A percentile compares a stretch with the other conserved stretches of the same genome.
phyloP scores from a whole-genome alignment of 2,113 vertebrate genomes.

The Melanotaenia duboulayi region DNA sequence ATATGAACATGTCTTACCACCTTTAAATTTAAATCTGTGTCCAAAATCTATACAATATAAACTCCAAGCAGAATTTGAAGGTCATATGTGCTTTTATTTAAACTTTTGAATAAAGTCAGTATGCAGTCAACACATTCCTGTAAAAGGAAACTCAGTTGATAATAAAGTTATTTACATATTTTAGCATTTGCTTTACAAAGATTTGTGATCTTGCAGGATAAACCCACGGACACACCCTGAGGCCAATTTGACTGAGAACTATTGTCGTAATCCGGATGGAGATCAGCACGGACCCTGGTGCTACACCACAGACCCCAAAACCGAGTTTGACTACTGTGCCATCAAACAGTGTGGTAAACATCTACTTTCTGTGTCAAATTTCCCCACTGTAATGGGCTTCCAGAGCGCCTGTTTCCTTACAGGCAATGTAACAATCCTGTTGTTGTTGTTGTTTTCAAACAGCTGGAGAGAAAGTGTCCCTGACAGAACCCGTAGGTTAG shows the following conservation, averaged over 20 bases:
- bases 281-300: conserved; percentile 97
- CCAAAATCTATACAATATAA: background rate
- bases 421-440: conserved; percentile 25
- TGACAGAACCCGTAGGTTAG: conserved; percentile 78
- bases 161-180: background rate
- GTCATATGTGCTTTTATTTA: background rate
- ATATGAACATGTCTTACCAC: background rate
- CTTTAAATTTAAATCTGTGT: background rate
- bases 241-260: conserved; percentile 89
- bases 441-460: conserved; percentile 62
- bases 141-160: background rate
- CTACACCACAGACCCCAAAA: conserved; percentile 91
- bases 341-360: conserved; percentile 89
- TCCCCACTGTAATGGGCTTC: background rate
- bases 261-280: conserved; percentile 92
- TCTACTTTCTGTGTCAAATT: background rate
- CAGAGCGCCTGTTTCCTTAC: conserved; percentile 7
- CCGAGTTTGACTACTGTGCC: conserved; percentile 96
- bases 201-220: conserved; percentile 80
- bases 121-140: background rate
- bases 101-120: background rate
- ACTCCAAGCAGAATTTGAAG: background rate
- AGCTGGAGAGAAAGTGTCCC: conserved; percentile 81
- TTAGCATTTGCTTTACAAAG: background rate
- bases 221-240: conserved; percentile 84